These are phyloP conservation scores for Paramormyrops hopkinsi DNA, from an alignment of 2,797 vertebrate species.

Conservation along the genomic window DNA sequence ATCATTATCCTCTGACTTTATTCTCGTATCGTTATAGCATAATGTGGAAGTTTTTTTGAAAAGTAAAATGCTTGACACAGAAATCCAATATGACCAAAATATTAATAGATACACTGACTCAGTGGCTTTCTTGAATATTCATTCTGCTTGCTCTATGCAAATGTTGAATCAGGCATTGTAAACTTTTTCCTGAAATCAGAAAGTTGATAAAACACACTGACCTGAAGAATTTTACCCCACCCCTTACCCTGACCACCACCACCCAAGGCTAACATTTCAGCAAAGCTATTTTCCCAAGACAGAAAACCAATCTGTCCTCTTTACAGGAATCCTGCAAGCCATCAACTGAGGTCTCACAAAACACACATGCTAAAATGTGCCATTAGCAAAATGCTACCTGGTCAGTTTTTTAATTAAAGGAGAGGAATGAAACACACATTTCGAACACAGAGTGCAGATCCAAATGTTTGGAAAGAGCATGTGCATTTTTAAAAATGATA, in stretches of 20 bases:
- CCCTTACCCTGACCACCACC: not conserved
- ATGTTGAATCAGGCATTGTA: not conserved
- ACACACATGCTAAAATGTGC: not conserved
- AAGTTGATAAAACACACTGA: not conserved
- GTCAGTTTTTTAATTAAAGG: not conserved
- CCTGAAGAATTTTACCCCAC: not conserved
- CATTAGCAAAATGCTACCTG: not conserved
- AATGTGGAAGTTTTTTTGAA: not conserved
- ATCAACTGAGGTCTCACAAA: not conserved
- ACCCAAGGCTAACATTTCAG: not conserved
- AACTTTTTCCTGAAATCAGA: not conserved
- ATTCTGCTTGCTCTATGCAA: not conserved
- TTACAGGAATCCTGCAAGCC: conserved; percentile 3
- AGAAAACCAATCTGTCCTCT: not conserved
- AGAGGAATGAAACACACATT: not conserved
- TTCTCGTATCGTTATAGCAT: not conserved
- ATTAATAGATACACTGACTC: not conserved
- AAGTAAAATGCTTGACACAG: not conserved
- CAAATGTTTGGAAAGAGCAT: not conserved
- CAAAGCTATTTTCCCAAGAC: not conserved
- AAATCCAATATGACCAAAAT: not conserved
- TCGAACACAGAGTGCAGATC: not conserved
- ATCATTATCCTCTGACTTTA: not conserved
- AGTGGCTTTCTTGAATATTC: not conserved
- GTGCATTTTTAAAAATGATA: not conserved